Percentiles rank a stretch among this genome's conserved stretches.
Evolutionary conservation across 2,888 invertebrate genomes (phyloP).

Genomic region (Acanthosepion esculentum): DNA sequence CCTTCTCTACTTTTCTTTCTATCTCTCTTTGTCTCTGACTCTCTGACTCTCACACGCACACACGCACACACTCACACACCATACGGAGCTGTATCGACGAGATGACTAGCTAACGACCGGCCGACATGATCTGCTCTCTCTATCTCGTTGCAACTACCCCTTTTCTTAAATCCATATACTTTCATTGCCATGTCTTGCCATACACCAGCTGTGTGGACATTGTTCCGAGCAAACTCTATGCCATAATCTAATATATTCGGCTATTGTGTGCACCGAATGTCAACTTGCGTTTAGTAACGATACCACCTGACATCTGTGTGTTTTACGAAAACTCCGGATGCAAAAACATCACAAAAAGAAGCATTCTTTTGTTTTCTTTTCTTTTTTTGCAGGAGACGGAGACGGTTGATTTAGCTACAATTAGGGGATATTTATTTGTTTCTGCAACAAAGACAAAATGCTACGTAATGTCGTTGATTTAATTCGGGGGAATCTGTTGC

Average conservation of each 20-base stretch:
- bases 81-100: no score
- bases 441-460: not conserved
- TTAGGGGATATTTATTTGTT: not conserved
- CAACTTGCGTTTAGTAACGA: not conserved
- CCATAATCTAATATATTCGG: not conserved
- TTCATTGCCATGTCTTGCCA: not conserved
- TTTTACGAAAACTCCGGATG: not conserved
- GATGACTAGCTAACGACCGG: no score
- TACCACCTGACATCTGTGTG: not conserved
- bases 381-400: no score
- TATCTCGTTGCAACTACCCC: no score
- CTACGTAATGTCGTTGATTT: not conserved
- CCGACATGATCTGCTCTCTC: no score
- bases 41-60: no score
- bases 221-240: not conserved
- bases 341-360: not conserved
- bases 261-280: not conserved
- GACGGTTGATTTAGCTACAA: not conserved
- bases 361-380: not conserved
- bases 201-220: conserved; percentile 22
- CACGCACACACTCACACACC: no score
- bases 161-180: not conserved
- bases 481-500: not conserved
- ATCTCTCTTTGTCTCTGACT: no score
- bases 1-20: no score